These are phyloP conservation scores for Megaustenia siamemsis DNA, from an alignment of 2,888 invertebrate species.

Conservation along the genomic window DNA sequence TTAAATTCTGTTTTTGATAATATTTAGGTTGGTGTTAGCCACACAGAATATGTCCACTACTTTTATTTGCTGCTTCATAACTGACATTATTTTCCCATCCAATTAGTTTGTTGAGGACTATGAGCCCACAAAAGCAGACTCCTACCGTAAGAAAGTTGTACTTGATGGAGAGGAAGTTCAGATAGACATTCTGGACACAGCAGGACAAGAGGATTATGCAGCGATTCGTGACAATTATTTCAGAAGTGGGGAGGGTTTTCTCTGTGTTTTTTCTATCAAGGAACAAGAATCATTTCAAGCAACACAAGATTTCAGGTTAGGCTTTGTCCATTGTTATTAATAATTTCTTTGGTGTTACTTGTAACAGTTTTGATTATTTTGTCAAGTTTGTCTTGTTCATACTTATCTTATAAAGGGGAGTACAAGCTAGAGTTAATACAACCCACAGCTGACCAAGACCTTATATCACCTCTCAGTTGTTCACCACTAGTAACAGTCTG, in stretches of 20 bases:
- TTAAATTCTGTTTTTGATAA: too few relatives aligned
- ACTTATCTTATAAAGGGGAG: too few relatives aligned
- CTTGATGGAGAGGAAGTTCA: slow-evolving; percentile 99
- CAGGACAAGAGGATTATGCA: slow-evolving; percentile 91
- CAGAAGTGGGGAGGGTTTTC: slow-evolving; percentile 99
- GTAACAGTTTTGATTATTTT: not conserved
- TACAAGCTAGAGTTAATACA: too few relatives aligned
- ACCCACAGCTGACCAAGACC: too few relatives aligned
- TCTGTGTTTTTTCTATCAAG: slow-evolving; percentile 99
- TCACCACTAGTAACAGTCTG: too few relatives aligned
- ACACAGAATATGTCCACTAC: too few relatives aligned
- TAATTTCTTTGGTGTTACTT: not conserved
- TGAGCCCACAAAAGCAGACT: slow-evolving; percentile 99
- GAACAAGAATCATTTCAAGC: slow-evolving; percentile 99
- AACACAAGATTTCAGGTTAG: slow-evolving; percentile 96
- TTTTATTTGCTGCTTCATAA: too few relatives aligned
- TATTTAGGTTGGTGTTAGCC: too few relatives aligned
- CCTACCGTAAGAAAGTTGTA: slow-evolving; percentile 98
- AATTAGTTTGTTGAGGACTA: slow-evolving; percentile 97
- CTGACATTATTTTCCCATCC: not conserved
- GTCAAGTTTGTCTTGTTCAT: too few relatives aligned
- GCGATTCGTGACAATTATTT: slow-evolving; percentile 96
- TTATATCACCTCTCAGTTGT: too few relatives aligned
- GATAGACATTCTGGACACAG: slow-evolving; percentile 99
- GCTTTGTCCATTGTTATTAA: not conserved